Evolutionary conservation across 2,888 invertebrate genomes (phyloP), one percentile per base, ranked within the genome.

Genomic region (Vesta saturnalis): DNA sequence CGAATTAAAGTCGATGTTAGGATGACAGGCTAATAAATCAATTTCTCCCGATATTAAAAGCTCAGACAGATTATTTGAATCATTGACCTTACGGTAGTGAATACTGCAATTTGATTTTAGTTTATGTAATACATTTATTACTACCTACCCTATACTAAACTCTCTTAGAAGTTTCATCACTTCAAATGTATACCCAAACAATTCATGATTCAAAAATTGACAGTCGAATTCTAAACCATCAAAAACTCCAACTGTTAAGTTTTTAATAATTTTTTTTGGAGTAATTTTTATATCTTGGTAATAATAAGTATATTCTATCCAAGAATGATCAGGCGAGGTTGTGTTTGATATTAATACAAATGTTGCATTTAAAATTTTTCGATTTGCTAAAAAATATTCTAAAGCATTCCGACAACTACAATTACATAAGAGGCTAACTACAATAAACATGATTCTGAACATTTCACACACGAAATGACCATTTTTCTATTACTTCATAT

Each of bases 21-120:
- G 64, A 39, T 63, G 67, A 35, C 67, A 68, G 1, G 49, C 30
- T 16, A 68, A 15, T 39, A 68, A 35, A 57, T 68, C 67, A n/a
- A 68, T 47, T 8, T 64, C n/a, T 1, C 60, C 14, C 14, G 22
- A 10, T 10, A 54, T 21, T 16, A 67, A 46, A 14, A 10, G 14
- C 15, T 62, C 16, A 14, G 30, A 49, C 15, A 67, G 8, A 30
- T 63, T 62, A 12, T 23, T 35, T 1, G 22, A n/a, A 56, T 52
- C 12, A 22, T 62, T 67, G 10, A 67, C 4, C 14, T 23, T 21
- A n/a, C 39, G 39, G 8, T 39, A 39, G n/a, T 39, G 39, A 39
- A 39, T 39, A n/a, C 39, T 39, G 39, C 39, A 39, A 39, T 8
- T 5, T 5, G 8, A 23, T 5, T 5, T 23, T 3, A 23, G 8